Evolutionary conservation across 2,888 invertebrate species (phyloP).

Genomic region (Drosophila peninsularis): DNA sequence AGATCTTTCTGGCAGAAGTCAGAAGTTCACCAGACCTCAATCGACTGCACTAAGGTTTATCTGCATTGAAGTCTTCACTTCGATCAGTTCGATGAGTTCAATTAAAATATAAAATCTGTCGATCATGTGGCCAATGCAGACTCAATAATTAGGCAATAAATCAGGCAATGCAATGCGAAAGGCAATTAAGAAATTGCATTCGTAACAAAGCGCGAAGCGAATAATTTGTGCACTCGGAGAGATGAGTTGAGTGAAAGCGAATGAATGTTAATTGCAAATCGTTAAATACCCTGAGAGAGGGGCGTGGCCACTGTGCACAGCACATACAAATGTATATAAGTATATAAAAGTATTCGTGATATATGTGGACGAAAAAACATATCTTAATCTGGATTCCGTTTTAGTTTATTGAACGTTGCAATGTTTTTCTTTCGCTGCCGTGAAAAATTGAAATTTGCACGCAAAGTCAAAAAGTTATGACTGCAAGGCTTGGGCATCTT

Average conservation of each 20-base stretch:
- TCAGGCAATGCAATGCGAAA: constrained; percentile 39
- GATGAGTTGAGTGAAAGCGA: constrained; percentile 48
- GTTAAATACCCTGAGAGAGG: constrained; percentile 24
- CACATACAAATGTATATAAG: background rate
- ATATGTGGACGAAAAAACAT: constrained; percentile 10
- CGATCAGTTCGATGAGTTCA: too few relatives aligned
- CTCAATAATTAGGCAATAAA: constrained; percentile 38
- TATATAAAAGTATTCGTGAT: constrained; percentile 1
- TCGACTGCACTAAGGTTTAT: too few relatives aligned
- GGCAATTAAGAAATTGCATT: constrained; percentile 51
- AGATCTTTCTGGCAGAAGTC: too few relatives aligned
- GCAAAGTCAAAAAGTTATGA: constrained; percentile 70
- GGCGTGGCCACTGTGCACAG: background rate
- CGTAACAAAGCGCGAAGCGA: constrained; percentile 13
- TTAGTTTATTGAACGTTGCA: constrained; percentile 50
- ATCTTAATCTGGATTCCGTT: constrained; percentile 57
- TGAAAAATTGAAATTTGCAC: constrained; percentile 79
- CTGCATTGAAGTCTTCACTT: too few relatives aligned
- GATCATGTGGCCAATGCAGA: constrained; percentile 4
- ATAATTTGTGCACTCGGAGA: constrained; percentile 27
- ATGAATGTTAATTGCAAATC: constrained; percentile 63
- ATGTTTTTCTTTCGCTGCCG: constrained; percentile 37
- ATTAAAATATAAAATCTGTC: constrained; percentile 6
- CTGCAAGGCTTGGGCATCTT: constrained; percentile 18
- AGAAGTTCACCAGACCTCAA: too few relatives aligned